These are phyloP conservation scores for Palythoa grandiflora DNA, from an alignment of 92 coral and sea anemone species.

Conservation along the genomic window DNA sequence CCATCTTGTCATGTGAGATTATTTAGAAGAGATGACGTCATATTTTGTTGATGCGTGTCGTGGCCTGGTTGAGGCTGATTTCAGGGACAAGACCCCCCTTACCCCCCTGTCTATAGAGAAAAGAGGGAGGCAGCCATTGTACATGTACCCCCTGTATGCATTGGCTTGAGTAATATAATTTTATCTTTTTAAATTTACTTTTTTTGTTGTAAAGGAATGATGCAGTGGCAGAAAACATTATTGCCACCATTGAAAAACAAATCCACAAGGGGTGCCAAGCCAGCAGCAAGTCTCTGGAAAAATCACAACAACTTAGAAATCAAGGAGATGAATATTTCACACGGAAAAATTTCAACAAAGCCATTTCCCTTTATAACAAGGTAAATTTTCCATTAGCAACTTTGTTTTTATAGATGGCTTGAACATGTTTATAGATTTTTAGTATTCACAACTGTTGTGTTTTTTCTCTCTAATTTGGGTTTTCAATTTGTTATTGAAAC, in stretches of 20 bases:
- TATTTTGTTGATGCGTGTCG: too few species aligned
- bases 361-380: conserved; percentile 77
- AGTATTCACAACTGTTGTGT: neutral
- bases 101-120: too few species aligned
- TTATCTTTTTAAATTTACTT: neutral
- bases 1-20: too few species aligned
- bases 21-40: too few species aligned
- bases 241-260: conserved; percentile 61
- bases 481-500: neutral
- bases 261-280: conserved; percentile 48
- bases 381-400: conserved; percentile 33
- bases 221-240: conserved; percentile 65
- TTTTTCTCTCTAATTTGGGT: neutral
- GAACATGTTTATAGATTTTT: neutral
- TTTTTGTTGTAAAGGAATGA: conserved; percentile 50
- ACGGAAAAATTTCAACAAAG: conserved; percentile 74
- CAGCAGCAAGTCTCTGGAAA: conserved; percentile 71
- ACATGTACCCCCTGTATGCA: too few species aligned
- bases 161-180: too few species aligned
- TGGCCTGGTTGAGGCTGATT: too few species aligned
- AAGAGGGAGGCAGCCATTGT: too few species aligned
- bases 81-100: too few species aligned
- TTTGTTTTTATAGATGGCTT: neutral
- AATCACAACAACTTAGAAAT: conserved; percentile 59
- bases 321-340: conserved; percentile 70